A percentile compares a stretch with the other conserved stretches of the same genome.
Evolutionary conservation across 1,140 invertebrate species (phyloP).

Genomic region (Plutomurus gul): DNA sequence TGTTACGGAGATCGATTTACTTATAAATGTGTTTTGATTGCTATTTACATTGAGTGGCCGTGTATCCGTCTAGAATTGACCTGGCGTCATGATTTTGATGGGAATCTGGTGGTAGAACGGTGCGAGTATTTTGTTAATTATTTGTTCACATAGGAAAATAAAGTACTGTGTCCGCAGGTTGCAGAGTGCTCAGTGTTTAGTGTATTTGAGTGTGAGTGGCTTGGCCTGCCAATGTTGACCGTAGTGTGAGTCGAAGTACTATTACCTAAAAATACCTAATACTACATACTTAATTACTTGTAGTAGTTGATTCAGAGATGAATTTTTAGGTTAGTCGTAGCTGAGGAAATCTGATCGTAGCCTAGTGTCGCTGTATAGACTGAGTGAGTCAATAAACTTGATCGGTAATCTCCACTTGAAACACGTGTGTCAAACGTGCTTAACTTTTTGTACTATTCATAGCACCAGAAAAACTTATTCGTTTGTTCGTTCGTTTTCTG

Average conservation of each 20-base stretch:
- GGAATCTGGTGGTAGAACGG: too few relatives aligned
- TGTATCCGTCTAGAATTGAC: too few relatives aligned
- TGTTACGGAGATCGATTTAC: too few relatives aligned
- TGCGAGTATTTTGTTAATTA: too few relatives aligned
- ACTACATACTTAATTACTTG: conserved; percentile 23
- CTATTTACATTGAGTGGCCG: too few relatives aligned
- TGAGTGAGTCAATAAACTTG: conserved; percentile 36
- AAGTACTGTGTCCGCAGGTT: too few relatives aligned
- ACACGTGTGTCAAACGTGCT: conserved; percentile 22
- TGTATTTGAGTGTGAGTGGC: conserved; percentile 26
- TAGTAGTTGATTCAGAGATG: conserved; percentile 19
- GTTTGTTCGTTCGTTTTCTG: background rate
- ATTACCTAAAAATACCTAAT: conserved; percentile 18
- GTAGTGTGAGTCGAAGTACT: conserved; percentile 10
- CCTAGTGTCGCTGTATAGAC: conserved; percentile 26
- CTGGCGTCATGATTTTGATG: too few relatives aligned
- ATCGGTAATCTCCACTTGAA: conserved; percentile 31
- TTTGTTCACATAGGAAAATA: too few relatives aligned
- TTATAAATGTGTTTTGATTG: too few relatives aligned
- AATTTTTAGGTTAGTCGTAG: conserved; percentile 24
- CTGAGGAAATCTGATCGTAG: conserved; percentile 27
- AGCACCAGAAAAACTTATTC: background rate
- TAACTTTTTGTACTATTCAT: conserved; percentile 13
- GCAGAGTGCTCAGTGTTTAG: background rate
- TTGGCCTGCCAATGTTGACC: conserved; percentile 25